Conservation (phyloP, 2,797 vertebrate species). For the Sebastes diploproa region DNA sequence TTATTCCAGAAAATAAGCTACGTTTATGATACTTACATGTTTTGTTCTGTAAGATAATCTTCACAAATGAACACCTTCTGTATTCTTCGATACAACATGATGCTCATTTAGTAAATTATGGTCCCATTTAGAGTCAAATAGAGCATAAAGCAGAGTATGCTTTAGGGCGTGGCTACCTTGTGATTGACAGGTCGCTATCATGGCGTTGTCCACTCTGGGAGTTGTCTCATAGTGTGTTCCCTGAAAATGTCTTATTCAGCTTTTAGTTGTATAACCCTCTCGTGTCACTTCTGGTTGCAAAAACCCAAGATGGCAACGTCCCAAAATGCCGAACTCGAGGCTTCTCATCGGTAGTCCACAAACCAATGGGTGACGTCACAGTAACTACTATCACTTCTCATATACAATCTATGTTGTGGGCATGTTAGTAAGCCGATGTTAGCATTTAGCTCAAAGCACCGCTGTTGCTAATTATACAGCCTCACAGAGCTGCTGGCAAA, state of each 20-base stretch:
- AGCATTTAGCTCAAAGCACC: neutral
- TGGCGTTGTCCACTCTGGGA: too few species aligned
- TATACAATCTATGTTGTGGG: neutral
- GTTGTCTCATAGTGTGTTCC: neutral
- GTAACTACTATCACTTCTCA: too few species aligned
- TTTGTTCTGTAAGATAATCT: too few species aligned
- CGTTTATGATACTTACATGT: too few species aligned
- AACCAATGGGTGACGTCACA: too few species aligned
- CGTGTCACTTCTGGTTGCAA: neutral
- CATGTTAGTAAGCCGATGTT: neutral
- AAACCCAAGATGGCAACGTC: neutral
- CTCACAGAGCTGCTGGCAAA: neutral
- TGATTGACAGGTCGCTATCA: neutral
- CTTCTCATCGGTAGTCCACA: neutral
- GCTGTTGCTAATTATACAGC: too few species aligned
- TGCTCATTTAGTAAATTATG: too few species aligned
- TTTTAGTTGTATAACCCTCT: neutral
- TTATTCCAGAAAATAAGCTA: too few species aligned
- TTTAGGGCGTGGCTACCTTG: neutral
- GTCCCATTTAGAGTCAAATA: too few species aligned
- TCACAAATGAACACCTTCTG: too few species aligned
- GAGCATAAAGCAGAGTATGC: too few species aligned
- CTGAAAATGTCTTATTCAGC: neutral
- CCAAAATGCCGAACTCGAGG: neutral
- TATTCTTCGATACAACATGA: too few species aligned